These are phyloP conservation scores for Timema cristinae DNA, from an alignment of 2,888 invertebrate species.

Conservation along the genomic window DNA sequence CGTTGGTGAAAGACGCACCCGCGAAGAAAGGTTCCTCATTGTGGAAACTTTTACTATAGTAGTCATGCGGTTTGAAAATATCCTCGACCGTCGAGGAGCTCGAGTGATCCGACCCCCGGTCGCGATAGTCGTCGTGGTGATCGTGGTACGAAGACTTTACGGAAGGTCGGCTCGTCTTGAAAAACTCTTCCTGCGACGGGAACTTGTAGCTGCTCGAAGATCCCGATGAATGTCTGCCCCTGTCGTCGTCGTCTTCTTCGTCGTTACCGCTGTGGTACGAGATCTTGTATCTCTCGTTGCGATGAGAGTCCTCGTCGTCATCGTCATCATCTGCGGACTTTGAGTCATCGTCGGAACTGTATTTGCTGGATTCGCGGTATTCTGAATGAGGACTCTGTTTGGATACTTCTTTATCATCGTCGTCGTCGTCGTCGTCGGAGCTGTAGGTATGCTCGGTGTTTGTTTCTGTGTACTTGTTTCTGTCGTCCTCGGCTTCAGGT, in stretches of 20 bases:
- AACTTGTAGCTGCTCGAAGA: background rate
- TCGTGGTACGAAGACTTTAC: background rate
- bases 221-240: background rate
- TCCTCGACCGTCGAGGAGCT: slow-evolving; percentile 7
- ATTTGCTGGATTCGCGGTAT: no score
- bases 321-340: no score
- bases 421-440: slow-evolving; percentile 8
- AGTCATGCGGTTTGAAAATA: slow-evolving; percentile 6
- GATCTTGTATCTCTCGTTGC: background rate
- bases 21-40: background rate
- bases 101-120: background rate
- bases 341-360: no score
- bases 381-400: background rate
- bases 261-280: background rate
- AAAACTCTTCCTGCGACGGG: background rate
- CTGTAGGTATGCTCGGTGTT: background rate
- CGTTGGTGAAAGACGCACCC: background rate
- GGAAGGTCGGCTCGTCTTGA: background rate
- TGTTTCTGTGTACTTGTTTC: no score
- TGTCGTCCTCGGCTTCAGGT: no score
- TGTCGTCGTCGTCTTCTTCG: background rate
- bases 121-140: background rate
- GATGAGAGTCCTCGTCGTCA: no score
- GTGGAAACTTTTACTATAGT: slow-evolving; percentile 10
- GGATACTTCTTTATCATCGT: background rate